A percentile compares a stretch with the other conserved stretches of the same genome.
phyloP scores from a whole-genome alignment of 2,888 invertebrate species.

The Leptinotarsa rubiginosa region DNA sequence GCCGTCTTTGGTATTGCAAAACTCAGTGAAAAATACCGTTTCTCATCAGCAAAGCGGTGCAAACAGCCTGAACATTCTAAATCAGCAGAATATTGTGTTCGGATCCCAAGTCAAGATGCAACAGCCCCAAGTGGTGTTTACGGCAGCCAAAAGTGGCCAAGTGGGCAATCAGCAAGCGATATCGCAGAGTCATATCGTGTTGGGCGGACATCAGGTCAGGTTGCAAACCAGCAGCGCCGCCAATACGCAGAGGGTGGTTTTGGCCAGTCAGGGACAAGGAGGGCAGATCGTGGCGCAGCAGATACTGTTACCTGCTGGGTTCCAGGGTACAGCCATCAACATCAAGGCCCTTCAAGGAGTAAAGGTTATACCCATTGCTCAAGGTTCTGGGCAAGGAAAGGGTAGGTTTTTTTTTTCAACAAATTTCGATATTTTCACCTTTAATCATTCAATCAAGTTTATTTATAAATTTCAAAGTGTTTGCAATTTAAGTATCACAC shows the following conservation, averaged over 20 bases:
- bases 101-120: conserved; percentile 60
- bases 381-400: conserved; percentile 63
- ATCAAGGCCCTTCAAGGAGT: conserved; percentile 73
- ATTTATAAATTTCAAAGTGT: too few relatives aligned
- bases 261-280: conserved; percentile 70
- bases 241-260: conserved; percentile 66
- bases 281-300: conserved; percentile 69
- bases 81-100: conserved; percentile 61
- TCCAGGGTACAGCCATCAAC: conserved; percentile 72
- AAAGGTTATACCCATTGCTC: conserved; percentile 72
- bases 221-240: conserved; percentile 58
- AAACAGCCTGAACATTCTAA: conserved; percentile 57
- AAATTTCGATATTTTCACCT: too few relatives aligned
- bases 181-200: conserved; percentile 59
- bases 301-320: conserved; percentile 72
- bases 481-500: too few relatives aligned
- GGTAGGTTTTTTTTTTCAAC: conserved; percentile 29
- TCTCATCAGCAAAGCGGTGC: conserved; percentile 44
- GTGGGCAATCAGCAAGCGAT: conserved; percentile 47
- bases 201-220: conserved; percentile 63
- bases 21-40: conserved; percentile 49
- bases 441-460: too few relatives aligned
- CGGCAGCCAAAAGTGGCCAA: conserved; percentile 52
- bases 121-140: conserved; percentile 61
- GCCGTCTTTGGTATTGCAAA: conserved; percentile 56